A percentile compares a stretch with the other conserved stretches of the same genome.
These are phyloP conservation scores for Triops cancriformis DNA, from an alignment of 1,140 invertebrate genomes.

Conservation along the genomic window DNA sequence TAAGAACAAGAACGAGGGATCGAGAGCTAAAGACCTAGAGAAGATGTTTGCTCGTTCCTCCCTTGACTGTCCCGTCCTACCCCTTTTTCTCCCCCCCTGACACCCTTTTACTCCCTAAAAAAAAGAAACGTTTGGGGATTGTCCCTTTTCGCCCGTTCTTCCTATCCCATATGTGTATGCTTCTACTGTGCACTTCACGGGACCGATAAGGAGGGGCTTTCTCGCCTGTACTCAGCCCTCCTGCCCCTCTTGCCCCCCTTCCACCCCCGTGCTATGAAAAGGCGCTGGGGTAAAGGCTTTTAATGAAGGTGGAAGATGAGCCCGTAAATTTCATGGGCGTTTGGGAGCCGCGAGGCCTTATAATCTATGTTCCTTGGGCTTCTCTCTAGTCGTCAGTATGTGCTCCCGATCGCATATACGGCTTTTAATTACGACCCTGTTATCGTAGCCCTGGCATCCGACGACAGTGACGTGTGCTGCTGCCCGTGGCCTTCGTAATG, in stretches of 20 bases:
- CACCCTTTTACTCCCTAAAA: neutral
- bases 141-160: neutral
- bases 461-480: constrained; percentile 6
- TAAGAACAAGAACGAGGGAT: neutral
- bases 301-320: constrained; percentile 13
- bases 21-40: neutral
- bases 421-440: constrained; percentile 10
- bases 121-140: neutral
- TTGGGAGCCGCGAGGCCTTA: neutral
- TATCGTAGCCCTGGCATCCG: constrained; percentile 7
- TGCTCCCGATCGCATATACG: neutral
- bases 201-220: neutral
- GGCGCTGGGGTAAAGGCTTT: neutral
- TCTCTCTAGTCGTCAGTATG: neutral
- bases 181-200: neutral
- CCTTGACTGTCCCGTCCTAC: neutral
- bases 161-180: neutral
- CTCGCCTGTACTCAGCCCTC: neutral
- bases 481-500: neutral
- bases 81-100: neutral
- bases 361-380: neutral
- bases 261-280: neutral
- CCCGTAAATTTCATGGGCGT: constrained; percentile 7
- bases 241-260: too few relatives aligned
- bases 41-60: neutral